Evolutionary conservation across 2,888 invertebrate species (phyloP).

Genomic region (Neoscelio sp.): DNA sequence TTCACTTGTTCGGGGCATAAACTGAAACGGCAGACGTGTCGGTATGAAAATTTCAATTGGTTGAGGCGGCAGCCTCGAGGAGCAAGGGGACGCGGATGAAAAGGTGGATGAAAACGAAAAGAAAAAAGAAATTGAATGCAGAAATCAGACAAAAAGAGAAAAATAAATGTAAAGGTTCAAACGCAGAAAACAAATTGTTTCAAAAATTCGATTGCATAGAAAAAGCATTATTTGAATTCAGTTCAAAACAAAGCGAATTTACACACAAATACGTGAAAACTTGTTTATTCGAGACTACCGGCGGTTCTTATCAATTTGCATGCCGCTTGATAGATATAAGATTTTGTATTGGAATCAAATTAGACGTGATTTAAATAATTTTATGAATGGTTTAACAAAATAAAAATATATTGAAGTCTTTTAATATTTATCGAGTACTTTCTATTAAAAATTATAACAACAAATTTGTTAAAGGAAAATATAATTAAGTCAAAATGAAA

Average conservation of each 20-base stretch:
- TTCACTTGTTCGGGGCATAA: conserved; percentile 74
- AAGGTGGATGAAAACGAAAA: conserved; percentile 42
- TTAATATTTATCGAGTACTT: no score
- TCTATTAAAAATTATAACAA: no score
- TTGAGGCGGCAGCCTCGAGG: conserved; percentile 39
- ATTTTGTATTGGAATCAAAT: conserved; percentile 27
- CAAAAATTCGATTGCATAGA: conserved; percentile 58
- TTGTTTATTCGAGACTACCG: conserved; percentile 46
- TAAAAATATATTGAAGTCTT: no score
- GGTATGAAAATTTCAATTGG: conserved; percentile 81
- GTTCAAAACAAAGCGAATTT: conserved; percentile 53
- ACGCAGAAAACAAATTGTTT: conserved; percentile 52
- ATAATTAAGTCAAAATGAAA: no score
- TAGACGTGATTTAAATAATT: conserved; percentile 22
- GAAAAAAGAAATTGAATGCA: conserved; percentile 41
- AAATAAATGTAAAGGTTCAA: conserved; percentile 45
- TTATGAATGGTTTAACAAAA: conserved; percentile 1
- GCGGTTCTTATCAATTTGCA: conserved; percentile 43
- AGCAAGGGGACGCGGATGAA: conserved; percentile 46
- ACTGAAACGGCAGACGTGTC: conserved; percentile 76
- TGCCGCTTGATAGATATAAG: conserved; percentile 24
- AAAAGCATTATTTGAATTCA: conserved; percentile 56
- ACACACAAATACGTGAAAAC: conserved; percentile 44
- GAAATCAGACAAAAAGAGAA: conserved; percentile 40
- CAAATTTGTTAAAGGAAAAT: no score